A percentile compares a stretch with the other conserved stretches of the same genome.
These are phyloP conservation scores for Cheirogaleus major DNA, from an alignment of 2,797 vertebrate species.

Conservation along the genomic window DNA sequence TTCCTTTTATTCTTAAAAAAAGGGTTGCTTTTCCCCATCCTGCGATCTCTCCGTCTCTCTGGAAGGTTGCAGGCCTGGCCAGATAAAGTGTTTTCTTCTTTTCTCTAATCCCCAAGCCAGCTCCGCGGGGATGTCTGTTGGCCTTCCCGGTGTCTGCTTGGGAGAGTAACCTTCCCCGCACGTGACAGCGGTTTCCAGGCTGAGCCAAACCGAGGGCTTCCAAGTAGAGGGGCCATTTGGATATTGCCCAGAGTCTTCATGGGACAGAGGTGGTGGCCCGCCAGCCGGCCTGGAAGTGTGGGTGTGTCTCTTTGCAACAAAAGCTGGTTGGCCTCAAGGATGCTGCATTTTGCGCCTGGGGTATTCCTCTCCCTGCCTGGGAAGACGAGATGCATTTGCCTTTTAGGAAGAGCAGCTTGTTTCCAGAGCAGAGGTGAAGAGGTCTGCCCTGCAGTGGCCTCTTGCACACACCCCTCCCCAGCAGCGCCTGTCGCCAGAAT, in stretches of 20 bases:
- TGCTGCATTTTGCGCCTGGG: accelerated
- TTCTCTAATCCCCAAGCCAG: not conserved
- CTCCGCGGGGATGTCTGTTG: not conserved
- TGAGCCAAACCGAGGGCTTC: not conserved
- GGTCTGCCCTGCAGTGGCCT: accelerated
- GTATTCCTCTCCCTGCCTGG: accelerated
- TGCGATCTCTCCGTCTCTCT: not conserved
- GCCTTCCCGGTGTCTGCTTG: not conserved
- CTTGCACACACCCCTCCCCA: not conserved
- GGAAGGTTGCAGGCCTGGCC: not conserved
- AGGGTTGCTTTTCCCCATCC: not conserved
- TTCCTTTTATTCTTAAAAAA: not conserved
- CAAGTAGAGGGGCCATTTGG: conserved; percentile 69
- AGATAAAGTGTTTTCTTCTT: not conserved
- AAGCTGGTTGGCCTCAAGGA: not conserved
- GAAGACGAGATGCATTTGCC: not conserved
- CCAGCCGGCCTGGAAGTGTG: not conserved
- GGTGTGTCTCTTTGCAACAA: not conserved
- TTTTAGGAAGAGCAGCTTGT: not conserved
- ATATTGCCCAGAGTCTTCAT: not conserved
- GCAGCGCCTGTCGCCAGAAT: not conserved
- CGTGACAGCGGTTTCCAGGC: not conserved
- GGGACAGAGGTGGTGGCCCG: not conserved
- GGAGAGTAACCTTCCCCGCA: not conserved
- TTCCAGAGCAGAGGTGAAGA: not conserved